phyloP scores from a whole-genome alignment of 2,113 vertebrate genomes.

The Blennius ocellaris region DNA sequence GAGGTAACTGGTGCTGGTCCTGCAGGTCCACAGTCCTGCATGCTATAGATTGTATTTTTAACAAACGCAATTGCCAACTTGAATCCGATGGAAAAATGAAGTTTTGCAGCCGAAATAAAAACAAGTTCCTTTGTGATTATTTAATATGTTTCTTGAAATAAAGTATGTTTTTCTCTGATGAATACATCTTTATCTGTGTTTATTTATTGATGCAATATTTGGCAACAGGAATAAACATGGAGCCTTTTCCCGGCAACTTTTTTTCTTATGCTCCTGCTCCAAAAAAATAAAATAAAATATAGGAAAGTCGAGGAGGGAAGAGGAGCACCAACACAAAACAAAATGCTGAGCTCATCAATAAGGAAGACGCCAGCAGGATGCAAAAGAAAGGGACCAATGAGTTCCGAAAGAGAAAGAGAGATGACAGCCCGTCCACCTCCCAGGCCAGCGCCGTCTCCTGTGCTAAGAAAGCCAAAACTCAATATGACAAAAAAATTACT shows the following conservation, averaged over 20 bases:
- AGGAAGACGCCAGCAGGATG: slow-evolving; percentile 85
- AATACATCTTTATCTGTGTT: too few species aligned
- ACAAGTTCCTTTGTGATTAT: background rate
- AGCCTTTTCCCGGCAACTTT: too few species aligned
- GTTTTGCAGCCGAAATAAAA: background rate
- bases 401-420: slow-evolving; percentile 87
- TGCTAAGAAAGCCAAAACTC: slow-evolving; percentile 87
- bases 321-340: slow-evolving; percentile 88
- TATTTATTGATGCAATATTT: too few species aligned
- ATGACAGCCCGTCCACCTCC: slow-evolving; percentile 83
- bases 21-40: background rate
- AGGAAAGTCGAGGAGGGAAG: slow-evolving; percentile 88
- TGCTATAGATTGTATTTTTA: background rate
- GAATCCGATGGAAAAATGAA: slow-evolving; percentile 26
- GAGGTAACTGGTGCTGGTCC: too few species aligned
- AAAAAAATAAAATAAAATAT: too few species aligned
- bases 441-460: slow-evolving; percentile 79
- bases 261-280: too few species aligned
- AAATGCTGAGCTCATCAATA: slow-evolving; percentile 87
- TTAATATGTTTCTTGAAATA: too few species aligned
- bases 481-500: slow-evolving; percentile 87
- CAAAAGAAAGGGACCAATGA: slow-evolving; percentile 90
- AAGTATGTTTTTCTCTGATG: too few species aligned
- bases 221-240: too few species aligned
- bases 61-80: slow-evolving; percentile 13